Evolutionary conservation across 2,888 invertebrate genomes (phyloP), one percentile per base, ranked within the genome.

Genomic region (Coleophora deauratella): DNA sequence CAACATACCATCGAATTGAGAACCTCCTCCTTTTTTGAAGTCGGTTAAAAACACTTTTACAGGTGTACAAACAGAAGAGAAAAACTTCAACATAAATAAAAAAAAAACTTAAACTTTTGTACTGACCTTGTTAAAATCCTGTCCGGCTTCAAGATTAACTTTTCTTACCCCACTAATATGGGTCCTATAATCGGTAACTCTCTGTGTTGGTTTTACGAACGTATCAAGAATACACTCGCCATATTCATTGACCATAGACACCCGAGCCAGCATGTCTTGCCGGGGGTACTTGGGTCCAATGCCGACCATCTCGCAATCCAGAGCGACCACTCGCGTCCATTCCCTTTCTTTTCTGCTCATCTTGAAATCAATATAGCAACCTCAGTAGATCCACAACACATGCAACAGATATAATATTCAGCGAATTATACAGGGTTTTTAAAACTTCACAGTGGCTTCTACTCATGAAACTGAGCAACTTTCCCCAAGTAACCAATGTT

Each of bases 161-260:
- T 90, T 89, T 33, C 91, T 75, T 21, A 96, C 89, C 7, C 95
- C 95, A 59, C 93, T 94, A 2, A 94, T 88, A 11, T 75, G 66
- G 0, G 95, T 95, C 37, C 95, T 76, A 62, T 92, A 96, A 66
- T 95, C 92, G 0, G 86, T 44, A 0, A 46, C 43, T 0, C 12
- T 28, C 0, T 3, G 1, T 2, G 4, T 3, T n/a, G 45, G 42
- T 6, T 27, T 11, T 8, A 43, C 43, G 9, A 31, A 37, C 9
- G 13, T 31, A 3, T 43, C 39, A 30, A n/a, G 27, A 0, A 36
- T 7, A 11, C 10, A 9, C 11, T 36, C 1, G 8, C 27, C 9
- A 2, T 27, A 8, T 28, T 36, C 36, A 3, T 36, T 36, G 2
- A 36, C 36, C 9, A 36, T 2, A 3, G 36, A 43, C 1, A 43